These are phyloP conservation scores for Drosophila albomicans DNA, from an alignment of 1,140 invertebrate species.

Conservation along the genomic window DNA sequence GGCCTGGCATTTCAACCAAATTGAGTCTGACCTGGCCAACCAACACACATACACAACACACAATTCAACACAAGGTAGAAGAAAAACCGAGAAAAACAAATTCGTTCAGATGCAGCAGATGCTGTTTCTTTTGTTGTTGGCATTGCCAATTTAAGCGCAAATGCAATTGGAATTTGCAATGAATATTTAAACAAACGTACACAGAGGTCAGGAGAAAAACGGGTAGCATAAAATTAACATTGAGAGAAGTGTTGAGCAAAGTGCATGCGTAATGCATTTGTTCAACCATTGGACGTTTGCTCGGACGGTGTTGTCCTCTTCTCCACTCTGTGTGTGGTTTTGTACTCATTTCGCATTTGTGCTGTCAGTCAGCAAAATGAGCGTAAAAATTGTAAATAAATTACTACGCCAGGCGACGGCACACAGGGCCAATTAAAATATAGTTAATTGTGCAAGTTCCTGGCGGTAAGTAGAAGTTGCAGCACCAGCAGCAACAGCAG, in stretches of 20 bases:
- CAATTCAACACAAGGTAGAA: slow-evolving; percentile 7
- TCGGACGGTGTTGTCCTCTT: too few species aligned
- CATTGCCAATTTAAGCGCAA: slow-evolving; percentile 77
- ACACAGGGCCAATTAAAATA: slow-evolving; percentile 58
- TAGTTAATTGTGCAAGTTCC: slow-evolving; percentile 63
- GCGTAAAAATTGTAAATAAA: slow-evolving; percentile 66
- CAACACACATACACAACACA: not conserved
- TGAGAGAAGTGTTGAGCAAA: slow-evolving; percentile 69
- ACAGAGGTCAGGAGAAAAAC: slow-evolving; percentile 37
- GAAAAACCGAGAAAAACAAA: slow-evolving; percentile 40
- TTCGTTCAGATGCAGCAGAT: slow-evolving; percentile 25
- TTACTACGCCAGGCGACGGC: slow-evolving; percentile 36
- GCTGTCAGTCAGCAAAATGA: slow-evolving; percentile 62
- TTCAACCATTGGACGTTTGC: slow-evolving; percentile 7
- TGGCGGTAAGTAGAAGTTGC: slow-evolving; percentile 45
- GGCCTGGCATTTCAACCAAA: slow-evolving; percentile 51
- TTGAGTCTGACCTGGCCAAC: slow-evolving; percentile 51
- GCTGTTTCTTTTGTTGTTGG: slow-evolving; percentile 56
- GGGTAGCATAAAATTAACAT: slow-evolving; percentile 67
- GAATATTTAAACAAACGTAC: slow-evolving; percentile 72
- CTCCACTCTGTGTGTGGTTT: slow-evolving; percentile 16
- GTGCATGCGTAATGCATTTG: slow-evolving; percentile 72
- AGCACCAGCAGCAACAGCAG: not conserved
- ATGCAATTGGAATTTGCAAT: slow-evolving; percentile 79
- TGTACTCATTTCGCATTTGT: slow-evolving; percentile 35